These are phyloP conservation scores for Geococcyx californianus DNA, from an alignment of 2,113 vertebrate species.

Conservation along the genomic window DNA sequence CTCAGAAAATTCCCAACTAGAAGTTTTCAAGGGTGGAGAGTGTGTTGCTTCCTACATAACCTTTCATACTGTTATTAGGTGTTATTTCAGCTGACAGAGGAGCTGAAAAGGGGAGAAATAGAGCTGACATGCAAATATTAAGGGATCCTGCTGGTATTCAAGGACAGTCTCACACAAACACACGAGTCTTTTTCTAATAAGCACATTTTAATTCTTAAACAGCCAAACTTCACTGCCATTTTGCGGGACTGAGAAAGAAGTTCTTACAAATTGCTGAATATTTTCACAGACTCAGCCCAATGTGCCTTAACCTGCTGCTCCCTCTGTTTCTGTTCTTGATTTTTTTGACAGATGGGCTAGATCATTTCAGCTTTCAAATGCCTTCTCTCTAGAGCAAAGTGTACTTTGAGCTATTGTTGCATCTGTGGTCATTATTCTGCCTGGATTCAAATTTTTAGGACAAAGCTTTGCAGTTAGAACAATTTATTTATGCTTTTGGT, in stretches of 20 bases:
- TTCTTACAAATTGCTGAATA: background rate
- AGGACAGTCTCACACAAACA: background rate
- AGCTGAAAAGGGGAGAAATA: background rate
- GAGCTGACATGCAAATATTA: background rate
- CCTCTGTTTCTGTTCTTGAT: background rate
- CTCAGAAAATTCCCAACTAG: background rate
- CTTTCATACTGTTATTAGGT: background rate
- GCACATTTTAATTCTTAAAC: background rate
- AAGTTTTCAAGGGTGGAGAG: background rate
- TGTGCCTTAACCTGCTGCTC: background rate
- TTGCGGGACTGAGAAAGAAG: background rate
- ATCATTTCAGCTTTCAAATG: background rate
- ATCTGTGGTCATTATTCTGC: background rate
- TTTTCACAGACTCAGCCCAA: background rate
- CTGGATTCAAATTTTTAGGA: background rate
- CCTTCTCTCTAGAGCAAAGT: background rate
- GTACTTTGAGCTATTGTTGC: background rate
- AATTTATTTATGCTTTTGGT: background rate
- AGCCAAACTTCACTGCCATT: background rate
- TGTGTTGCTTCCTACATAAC: background rate
- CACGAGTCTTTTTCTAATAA: background rate
- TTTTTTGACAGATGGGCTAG: background rate
- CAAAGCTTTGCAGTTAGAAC: background rate
- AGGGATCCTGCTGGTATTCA: background rate
- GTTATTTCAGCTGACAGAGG: background rate